A percentile compares a stretch with the other conserved stretches of the same genome.
Conservation (phyloP, 1,140 invertebrate species). For the Drosophila erecta region DNA sequence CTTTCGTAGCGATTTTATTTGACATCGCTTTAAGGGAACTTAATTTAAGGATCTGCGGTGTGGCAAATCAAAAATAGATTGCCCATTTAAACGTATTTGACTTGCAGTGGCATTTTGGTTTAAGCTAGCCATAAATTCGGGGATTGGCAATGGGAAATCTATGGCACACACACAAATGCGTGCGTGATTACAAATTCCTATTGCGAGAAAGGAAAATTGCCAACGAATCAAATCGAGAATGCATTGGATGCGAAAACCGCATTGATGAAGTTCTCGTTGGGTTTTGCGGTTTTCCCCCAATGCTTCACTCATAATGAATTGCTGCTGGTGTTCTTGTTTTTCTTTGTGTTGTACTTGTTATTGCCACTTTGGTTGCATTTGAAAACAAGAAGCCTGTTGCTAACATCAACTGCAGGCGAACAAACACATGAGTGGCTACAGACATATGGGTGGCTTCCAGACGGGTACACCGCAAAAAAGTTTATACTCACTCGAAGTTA, state of each 20-base stretch:
- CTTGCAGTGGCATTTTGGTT: constrained; percentile 23
- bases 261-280: constrained; percentile 54
- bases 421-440: constrained; percentile 2
- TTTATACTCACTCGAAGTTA: too few species aligned
- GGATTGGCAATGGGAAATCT: constrained; percentile 19
- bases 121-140: constrained; percentile 27
- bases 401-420: constrained; percentile 34
- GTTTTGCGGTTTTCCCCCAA: constrained; percentile 37
- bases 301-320: constrained; percentile 60
- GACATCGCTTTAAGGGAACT: background rate
- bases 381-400: constrained; percentile 61
- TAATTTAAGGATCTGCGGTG: background rate
- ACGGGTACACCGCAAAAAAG: background rate
- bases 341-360: constrained; percentile 2
- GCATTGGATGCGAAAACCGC: constrained; percentile 43
- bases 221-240: constrained; percentile 42
- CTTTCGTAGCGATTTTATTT: too few species aligned
- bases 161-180: constrained; percentile 13
- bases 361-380: constrained; percentile 13
- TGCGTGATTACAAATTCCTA: constrained; percentile 36
- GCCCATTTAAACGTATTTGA: constrained; percentile 17
- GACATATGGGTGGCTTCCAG: background rate
- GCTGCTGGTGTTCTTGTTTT: constrained; percentile 31
- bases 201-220: constrained; percentile 18
- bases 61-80: constrained; percentile 24